Conservation (phyloP, 2,797 vertebrate species). For the Squalus acanthias region DNA sequence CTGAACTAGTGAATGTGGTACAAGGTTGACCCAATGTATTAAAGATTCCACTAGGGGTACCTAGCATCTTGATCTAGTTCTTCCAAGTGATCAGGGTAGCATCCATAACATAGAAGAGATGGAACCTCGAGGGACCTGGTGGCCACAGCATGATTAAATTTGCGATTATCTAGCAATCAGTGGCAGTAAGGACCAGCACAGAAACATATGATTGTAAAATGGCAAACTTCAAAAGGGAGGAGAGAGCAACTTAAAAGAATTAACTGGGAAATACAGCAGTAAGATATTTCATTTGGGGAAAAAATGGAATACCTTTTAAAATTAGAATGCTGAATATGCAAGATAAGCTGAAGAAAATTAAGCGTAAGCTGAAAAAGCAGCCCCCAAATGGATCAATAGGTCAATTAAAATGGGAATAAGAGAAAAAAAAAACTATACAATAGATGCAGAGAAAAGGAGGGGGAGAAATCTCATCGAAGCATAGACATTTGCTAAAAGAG, state of each 20-base stretch:
- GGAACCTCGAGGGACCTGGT: neutral
- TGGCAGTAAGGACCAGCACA: neutral
- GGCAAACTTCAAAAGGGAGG: neutral
- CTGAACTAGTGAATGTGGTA: neutral
- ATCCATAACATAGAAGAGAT: neutral
- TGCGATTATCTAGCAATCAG: neutral
- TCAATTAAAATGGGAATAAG: constrained; percentile 5
- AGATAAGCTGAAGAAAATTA: neutral
- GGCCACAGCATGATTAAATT: neutral
- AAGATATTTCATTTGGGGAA: neutral
- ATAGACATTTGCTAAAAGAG: neutral
- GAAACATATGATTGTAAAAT: neutral
- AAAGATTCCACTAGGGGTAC: neutral
- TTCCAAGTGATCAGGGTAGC: neutral
- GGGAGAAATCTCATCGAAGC: neutral
- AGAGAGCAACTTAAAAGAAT: neutral
- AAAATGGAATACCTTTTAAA: neutral
- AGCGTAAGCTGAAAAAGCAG: neutral
- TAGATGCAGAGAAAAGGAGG: neutral
- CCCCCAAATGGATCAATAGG: neutral
- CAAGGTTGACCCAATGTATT: neutral
- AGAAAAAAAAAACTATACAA: neutral
- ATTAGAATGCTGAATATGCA: neutral
- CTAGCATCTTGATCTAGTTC: neutral
- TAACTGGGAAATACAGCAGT: neutral